Evolutionary conservation across 2,113 vertebrate genomes (phyloP).

Genomic region (Polypterus senegalus): DNA sequence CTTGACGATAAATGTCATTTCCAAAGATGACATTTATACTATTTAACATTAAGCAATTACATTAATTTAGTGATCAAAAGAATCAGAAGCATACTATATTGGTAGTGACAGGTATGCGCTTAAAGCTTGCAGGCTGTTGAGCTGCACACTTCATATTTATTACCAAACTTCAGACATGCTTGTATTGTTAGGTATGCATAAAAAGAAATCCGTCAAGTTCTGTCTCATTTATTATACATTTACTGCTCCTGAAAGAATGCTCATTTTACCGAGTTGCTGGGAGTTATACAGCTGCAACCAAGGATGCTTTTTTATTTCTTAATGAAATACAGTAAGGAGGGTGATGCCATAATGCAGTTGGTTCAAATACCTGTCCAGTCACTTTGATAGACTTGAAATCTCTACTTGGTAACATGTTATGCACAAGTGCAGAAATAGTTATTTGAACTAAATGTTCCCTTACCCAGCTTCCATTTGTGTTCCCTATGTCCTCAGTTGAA

Average conservation of each 20-base stretch:
- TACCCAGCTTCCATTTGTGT: no score
- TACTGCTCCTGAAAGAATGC: background rate
- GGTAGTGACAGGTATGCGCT: conserved; percentile 1
- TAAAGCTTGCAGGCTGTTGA: conserved; percentile 6
- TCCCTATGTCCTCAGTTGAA: no score
- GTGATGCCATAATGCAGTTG: no score
- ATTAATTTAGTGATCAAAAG: no score
- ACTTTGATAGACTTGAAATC: no score
- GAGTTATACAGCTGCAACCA: background rate
- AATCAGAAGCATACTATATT: background rate
- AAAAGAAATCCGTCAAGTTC: background rate
- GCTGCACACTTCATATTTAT: conserved; percentile 9
- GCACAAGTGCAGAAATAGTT: no score
- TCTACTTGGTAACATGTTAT: no score
- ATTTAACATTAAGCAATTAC: no score
- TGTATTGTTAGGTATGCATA: background rate
- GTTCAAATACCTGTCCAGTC: no score
- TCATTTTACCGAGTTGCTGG: background rate
- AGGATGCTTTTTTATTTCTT: background rate
- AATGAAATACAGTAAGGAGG: background rate
- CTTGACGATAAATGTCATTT: no score
- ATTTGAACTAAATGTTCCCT: no score
- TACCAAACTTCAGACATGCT: background rate
- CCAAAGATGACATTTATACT: no score
- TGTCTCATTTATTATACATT: conserved; percentile 1